Percentiles rank a stretch among this genome's conserved stretches.
These are phyloP conservation scores for Varanus komodoensis DNA, from an alignment of 2,113 vertebrate genomes.

Conservation along the genomic window DNA sequence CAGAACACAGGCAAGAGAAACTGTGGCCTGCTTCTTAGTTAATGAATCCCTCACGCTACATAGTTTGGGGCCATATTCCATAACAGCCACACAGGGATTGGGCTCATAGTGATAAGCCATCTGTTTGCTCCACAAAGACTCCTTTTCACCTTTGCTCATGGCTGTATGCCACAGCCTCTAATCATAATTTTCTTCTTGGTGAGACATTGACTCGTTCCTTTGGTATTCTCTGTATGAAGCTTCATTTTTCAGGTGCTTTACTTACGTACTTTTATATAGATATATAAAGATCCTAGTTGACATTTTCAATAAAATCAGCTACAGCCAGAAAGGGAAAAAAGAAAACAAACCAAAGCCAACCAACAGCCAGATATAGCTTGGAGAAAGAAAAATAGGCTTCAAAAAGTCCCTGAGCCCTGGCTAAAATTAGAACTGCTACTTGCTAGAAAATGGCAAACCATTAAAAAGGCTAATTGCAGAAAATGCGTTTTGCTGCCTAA, in stretches of 20 bases:
- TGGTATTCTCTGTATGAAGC: background rate
- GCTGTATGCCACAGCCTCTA: background rate
- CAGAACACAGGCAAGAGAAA: conserved; percentile 14
- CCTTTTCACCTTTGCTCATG: background rate
- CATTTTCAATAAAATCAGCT: conserved; percentile 8
- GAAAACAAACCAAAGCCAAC: background rate
- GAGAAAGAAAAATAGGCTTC: background rate
- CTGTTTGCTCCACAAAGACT: background rate
- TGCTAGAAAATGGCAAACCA: background rate
- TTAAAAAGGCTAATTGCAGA: background rate
- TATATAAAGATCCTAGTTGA: background rate
- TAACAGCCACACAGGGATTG: conserved; percentile 14
- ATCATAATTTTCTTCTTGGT: conserved; percentile 17
- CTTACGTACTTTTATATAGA: background rate
- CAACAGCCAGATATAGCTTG: background rate
- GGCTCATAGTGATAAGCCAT: background rate
- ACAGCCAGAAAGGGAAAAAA: background rate
- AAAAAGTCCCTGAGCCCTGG: background rate
- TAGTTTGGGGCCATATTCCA: background rate
- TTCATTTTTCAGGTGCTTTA: background rate
- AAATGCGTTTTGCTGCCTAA: background rate
- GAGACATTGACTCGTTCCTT: background rate
- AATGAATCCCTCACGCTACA: conserved; percentile 34
- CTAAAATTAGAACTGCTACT: background rate
- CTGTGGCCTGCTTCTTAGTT: conserved; percentile 32